Evolutionary conservation across 2,113 vertebrate genomes (phyloP).

Genomic region (Ondatra zibethicus): DNA sequence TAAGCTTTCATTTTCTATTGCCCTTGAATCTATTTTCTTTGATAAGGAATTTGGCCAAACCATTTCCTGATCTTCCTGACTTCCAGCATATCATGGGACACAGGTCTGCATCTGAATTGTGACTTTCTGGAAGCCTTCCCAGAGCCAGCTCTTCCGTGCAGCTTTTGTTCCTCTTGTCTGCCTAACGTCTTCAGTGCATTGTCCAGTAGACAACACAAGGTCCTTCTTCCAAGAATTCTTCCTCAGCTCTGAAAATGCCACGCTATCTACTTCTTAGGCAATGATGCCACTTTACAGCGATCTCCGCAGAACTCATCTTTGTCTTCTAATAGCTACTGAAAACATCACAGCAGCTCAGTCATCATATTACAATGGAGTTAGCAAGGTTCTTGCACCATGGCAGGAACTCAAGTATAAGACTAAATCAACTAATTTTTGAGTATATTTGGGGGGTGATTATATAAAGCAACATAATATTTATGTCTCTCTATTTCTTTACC

Average conservation of each 20-base stretch:
- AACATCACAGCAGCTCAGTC: background rate
- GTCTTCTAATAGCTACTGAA: fast-evolving
- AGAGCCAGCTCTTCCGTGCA: fast-evolving
- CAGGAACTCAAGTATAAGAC: background rate
- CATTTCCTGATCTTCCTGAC: no score
- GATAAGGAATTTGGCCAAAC: background rate
- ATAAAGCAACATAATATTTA: background rate
- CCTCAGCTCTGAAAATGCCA: background rate
- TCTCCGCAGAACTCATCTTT: background rate
- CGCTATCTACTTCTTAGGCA: fast-evolving
- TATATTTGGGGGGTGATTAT: background rate
- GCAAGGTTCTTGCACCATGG: background rate
- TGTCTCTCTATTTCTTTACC: background rate
- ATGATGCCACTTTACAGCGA: fast-evolving
- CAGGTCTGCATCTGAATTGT: background rate
- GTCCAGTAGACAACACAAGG: background rate
- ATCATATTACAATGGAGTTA: background rate
- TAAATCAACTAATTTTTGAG: background rate
- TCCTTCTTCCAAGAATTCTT: background rate
- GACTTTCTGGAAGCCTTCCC: background rate
- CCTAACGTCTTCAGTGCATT: background rate
- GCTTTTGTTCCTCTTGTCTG: fast-evolving
- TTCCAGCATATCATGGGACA: fast-evolving
- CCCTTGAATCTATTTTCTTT: background rate
- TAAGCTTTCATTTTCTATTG: background rate